Evolutionary conservation across 2,797 vertebrate genomes (phyloP).

Genomic region (Epinephelus awoara): DNA sequence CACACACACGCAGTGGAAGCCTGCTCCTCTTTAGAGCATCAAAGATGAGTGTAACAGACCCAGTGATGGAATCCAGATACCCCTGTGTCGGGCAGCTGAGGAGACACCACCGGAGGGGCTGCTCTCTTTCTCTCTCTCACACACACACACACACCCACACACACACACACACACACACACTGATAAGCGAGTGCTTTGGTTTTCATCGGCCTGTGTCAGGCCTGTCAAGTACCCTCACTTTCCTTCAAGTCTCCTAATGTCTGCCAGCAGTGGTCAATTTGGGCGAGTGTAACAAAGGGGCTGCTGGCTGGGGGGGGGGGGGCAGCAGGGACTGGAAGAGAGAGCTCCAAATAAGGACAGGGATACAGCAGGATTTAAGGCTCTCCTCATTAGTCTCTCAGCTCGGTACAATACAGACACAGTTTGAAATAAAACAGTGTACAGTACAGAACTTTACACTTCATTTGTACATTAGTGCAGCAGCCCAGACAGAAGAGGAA

Average conservation of each 20-base stretch:
- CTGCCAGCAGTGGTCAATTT: constrained; percentile 20
- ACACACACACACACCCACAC: constrained; percentile 20
- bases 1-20: constrained; percentile 2
- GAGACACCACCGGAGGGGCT: constrained; percentile 4
- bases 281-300: neutral
- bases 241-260: constrained; percentile 24
- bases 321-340: neutral
- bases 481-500: too few relatives aligned
- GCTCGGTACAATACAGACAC: neutral
- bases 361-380: neutral
- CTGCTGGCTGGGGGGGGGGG: neutral
- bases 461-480: neutral
- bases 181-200: constrained; percentile 26
- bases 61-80: constrained; percentile 59
- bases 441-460: neutral
- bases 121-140: neutral
- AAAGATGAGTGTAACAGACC: constrained; percentile 24
- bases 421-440: neutral
- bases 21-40: constrained; percentile 33
- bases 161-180: neutral
- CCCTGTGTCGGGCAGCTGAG: constrained; percentile 24
- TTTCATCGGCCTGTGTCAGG: constrained; percentile 4
- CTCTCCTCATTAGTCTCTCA: neutral
- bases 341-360: constrained; percentile 25
- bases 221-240: constrained; percentile 20